These are phyloP conservation scores for Erinaceus europaeus DNA, from an alignment of 2,113 vertebrate genomes.

Conservation along the genomic window DNA sequence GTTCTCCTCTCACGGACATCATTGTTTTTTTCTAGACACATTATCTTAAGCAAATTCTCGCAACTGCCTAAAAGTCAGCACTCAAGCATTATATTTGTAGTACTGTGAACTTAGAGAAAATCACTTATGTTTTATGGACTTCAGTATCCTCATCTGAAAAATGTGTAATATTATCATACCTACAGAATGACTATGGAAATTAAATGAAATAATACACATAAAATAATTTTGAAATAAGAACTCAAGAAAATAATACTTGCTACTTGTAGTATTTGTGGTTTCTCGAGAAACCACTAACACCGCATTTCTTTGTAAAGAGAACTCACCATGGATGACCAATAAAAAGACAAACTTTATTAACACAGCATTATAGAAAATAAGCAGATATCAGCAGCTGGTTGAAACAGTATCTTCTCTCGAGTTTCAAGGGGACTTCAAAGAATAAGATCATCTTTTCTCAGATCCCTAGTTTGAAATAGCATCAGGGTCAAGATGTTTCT, in stretches of 20 bases:
- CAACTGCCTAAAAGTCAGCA: background rate
- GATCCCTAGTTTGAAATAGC: background rate
- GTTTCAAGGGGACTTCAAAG: background rate
- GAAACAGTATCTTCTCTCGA: background rate
- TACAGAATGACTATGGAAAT: background rate
- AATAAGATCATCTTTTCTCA: background rate
- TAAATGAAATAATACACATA: slow-evolving; percentile 14
- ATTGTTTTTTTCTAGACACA: background rate
- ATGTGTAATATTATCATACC: background rate
- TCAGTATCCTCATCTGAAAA: background rate
- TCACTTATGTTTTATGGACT: background rate
- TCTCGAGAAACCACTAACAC: background rate
- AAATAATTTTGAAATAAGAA: slow-evolving; percentile 6
- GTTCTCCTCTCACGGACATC: background rate
- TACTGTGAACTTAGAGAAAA: background rate
- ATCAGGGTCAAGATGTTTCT: background rate
- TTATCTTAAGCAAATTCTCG: background rate
- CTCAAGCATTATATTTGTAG: background rate
- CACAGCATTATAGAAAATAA: background rate
- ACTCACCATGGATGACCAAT: background rate
- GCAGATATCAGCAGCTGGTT: background rate
- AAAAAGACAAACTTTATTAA: background rate
- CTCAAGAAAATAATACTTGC: background rate
- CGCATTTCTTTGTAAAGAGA: background rate
- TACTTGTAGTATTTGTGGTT: background rate